Conservation (phyloP, 2,888 invertebrate genomes). For the Drepana falcataria region DNA sequence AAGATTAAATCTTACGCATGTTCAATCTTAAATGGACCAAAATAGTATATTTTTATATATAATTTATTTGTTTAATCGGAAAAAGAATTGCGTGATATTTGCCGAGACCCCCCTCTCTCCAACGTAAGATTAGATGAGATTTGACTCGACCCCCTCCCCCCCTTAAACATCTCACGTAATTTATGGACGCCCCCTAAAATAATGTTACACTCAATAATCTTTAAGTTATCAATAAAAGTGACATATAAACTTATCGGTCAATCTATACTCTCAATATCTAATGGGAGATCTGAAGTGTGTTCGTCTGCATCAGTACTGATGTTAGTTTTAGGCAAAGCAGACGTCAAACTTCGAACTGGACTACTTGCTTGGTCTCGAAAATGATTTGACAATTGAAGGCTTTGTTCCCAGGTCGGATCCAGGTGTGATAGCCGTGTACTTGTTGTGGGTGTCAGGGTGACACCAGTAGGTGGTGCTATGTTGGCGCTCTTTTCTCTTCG, state of each 20-base stretch:
- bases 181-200: no score
- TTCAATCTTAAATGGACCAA: no score
- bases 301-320: conserved; percentile 18
- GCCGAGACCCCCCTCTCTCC: no score
- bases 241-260: conserved; percentile 13
- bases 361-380: background rate
- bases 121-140: no score
- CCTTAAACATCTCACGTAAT: no score
- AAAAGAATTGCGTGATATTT: no score
- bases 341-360: background rate
- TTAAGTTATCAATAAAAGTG: no score
- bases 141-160: no score
- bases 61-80: no score
- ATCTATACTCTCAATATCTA: conserved; percentile 58
- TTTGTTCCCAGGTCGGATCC: background rate
- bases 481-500: conserved; percentile 79
- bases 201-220: no score
- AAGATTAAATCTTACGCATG: no score
- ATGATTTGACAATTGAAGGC: background rate
- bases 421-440: background rate
- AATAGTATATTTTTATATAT: no score
- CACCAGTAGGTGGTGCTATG: conserved; percentile 50
- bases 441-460: conserved; percentile 54
- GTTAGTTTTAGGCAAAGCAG: background rate
- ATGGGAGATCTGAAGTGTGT: conserved; percentile 37